A percentile compares a stretch with the other conserved stretches of the same genome.
Conservation (phyloP, 92 coral and sea anemone species). For the Palythoa grandiflora region DNA sequence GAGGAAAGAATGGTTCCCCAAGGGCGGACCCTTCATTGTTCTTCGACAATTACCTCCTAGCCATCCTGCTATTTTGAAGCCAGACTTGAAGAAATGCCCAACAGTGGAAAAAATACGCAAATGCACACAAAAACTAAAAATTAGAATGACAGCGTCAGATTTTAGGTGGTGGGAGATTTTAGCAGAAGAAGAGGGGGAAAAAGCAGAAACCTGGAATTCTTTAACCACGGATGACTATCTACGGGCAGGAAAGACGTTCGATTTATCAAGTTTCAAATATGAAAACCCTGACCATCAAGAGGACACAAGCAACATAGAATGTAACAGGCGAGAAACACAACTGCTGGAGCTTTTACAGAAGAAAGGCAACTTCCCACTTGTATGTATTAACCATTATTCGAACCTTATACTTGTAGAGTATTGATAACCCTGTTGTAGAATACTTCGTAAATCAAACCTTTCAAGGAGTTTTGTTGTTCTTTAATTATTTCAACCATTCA, state of each 20-base stretch:
- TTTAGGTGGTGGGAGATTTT: slow-evolving; percentile 25
- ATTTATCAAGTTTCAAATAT: slow-evolving; percentile 16
- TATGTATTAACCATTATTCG: not conserved
- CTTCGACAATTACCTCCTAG: not conserved
- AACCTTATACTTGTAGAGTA: not conserved
- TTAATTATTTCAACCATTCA: no score
- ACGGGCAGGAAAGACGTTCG: slow-evolving; percentile 34
- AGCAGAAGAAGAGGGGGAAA: slow-evolving; percentile 31
- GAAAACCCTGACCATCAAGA: slow-evolving; percentile 22
- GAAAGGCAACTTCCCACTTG: slow-evolving; percentile 33
- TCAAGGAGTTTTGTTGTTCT: not conserved
- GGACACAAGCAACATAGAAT: not conserved
- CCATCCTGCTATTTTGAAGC: slow-evolving; percentile 45
- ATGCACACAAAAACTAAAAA: slow-evolving; percentile 19
- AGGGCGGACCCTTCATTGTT: slow-evolving; percentile 31
- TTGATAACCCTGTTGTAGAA: no score
- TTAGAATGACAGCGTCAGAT: slow-evolving; percentile 44
- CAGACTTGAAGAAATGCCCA: slow-evolving; percentile 55
- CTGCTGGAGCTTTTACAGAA: slow-evolving; percentile 19
- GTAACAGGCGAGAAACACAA: slow-evolving; percentile 9
- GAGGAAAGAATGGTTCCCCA: slow-evolving; percentile 62
- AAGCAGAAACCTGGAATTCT: slow-evolving; percentile 16
- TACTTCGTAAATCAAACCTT: not conserved
- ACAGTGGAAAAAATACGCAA: slow-evolving; percentile 18
- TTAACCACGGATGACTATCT: slow-evolving; percentile 30